These are phyloP conservation scores for Lates calcarifer DNA, from an alignment of 2,113 vertebrate species.

Conservation along the genomic window DNA sequence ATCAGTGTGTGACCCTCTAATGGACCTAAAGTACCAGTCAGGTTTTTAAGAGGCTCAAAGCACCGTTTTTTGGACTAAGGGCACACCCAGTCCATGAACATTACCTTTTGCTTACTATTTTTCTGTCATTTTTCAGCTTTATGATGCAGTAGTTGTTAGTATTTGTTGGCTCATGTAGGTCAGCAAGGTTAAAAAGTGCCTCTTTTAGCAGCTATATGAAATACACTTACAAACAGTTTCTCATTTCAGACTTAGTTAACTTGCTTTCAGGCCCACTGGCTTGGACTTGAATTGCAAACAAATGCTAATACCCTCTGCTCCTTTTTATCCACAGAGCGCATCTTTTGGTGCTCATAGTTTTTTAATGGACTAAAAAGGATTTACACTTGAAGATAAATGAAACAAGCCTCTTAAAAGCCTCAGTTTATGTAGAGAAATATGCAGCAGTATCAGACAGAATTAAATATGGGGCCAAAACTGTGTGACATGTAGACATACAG, in stretches of 20 bases:
- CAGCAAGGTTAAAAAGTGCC: conserved; percentile 43
- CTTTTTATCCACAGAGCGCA: conserved; percentile 45
- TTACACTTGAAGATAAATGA: conserved; percentile 41
- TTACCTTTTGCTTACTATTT: not conserved
- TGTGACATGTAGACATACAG: not conserved
- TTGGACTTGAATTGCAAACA: conserved; percentile 57
- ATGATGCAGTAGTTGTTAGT: conserved; percentile 11
- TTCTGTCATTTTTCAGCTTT: conserved; percentile 3
- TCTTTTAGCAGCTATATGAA: conserved; percentile 27
- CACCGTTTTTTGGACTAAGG: not conserved
- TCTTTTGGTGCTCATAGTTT: conserved; percentile 41
- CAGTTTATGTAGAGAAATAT: conserved; percentile 23
- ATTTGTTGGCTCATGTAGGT: conserved; percentile 33
- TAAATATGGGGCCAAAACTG: conserved; percentile 6
- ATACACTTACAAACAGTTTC: conserved; percentile 41
- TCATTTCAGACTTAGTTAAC: conserved; percentile 64
- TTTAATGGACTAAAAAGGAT: conserved; percentile 37
- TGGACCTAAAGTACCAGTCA: conserved; percentile 7
- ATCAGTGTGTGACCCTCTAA: not conserved
- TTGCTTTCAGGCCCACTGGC: conserved; percentile 55
- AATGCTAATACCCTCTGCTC: conserved; percentile 44
- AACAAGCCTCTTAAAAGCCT: conserved; percentile 62
- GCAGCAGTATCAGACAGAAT: conserved; percentile 8
- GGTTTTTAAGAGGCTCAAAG: conserved; percentile 48
- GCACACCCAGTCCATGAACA: conserved; percentile 1